phyloP scores from a whole-genome alignment of 2,888 invertebrate genomes.

The Ichneumoninae sp. region DNA sequence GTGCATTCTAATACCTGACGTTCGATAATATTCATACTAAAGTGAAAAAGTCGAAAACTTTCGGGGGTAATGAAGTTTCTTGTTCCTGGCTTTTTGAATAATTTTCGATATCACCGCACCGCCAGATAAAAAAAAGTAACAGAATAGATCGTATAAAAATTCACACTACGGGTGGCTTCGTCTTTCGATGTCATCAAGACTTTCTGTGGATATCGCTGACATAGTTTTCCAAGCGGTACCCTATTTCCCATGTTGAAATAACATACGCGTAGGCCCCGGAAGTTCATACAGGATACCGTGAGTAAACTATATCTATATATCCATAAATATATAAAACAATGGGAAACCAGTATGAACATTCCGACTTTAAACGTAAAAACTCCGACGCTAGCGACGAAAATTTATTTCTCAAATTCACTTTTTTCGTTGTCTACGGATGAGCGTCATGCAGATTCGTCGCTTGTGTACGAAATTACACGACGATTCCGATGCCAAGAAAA shows the following conservation, averaged over 20 bases:
- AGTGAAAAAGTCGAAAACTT: background rate
- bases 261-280: background rate
- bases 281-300: background rate
- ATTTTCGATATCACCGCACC: background rate
- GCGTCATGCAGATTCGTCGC: background rate
- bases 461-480: background rate
- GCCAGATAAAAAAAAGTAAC: background rate
- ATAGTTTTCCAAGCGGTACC: background rate
- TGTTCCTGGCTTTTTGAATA: background rate
- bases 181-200: background rate
- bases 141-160: background rate
- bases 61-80: background rate
- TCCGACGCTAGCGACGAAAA: background rate
- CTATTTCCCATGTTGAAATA: background rate
- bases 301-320: background rate
- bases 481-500: background rate
- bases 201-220: background rate
- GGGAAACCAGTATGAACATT: background rate
- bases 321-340: background rate
- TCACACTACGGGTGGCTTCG: background rate
- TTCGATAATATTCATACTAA: constrained; percentile 5
- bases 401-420: background rate
- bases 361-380: background rate
- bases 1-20: background rate
- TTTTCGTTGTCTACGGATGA: background rate